Base-by-base conservation (phyloP, 2,113 vertebrate species). In the Rissa tridactyla region DNA sequence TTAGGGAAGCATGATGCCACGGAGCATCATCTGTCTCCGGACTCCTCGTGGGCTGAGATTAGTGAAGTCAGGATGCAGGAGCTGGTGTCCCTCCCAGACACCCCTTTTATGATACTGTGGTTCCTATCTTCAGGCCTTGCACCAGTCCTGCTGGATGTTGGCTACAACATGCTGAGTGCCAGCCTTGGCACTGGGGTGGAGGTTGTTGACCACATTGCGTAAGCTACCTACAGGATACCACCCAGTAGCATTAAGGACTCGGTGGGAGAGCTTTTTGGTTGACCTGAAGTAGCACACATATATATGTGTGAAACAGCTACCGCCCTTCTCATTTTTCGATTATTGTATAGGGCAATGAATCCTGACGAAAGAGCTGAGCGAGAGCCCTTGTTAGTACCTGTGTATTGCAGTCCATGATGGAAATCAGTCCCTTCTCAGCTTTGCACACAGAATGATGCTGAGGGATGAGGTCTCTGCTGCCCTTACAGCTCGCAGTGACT, bases 311-410 rank as follows among this genome's bases (percentile, higher is more conserved):
- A 78, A 87, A 73, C 11, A 81, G 27, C 23, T 70, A 44, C 7
- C 19, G 64, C 23, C 8, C 13, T 91, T 61, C 44, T 65, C 6
- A 0, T 2, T 3, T 81, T 84, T 62, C 12, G 5, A 32, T 32
- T 38, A 20, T 9, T 82, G 16, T 15, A n/a, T 69, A 69, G 54
- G 34, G 44, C 27, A 58, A 27, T 19, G 42, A 60, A 64, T 64
- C 55, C n/a, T 0, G 0, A 54, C 0, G 0, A 62, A 70, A 68
- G 4, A 65, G 29, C 26, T 69, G 73, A 92, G 29, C 38, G 52
- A 81, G 8, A 46, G 27, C 2, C 73, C 19, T 10, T 16, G 20
- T 62, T 76, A 72, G 30, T 38, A 64, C 8, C 15, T 46, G 9
- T 9, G 11, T 55, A 44, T 51, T 82, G 79, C 61, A 71, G 40